Evolutionary conservation across 2,797 vertebrate genomes (phyloP).

Genomic region (Phyllotis vaccarum): DNA sequence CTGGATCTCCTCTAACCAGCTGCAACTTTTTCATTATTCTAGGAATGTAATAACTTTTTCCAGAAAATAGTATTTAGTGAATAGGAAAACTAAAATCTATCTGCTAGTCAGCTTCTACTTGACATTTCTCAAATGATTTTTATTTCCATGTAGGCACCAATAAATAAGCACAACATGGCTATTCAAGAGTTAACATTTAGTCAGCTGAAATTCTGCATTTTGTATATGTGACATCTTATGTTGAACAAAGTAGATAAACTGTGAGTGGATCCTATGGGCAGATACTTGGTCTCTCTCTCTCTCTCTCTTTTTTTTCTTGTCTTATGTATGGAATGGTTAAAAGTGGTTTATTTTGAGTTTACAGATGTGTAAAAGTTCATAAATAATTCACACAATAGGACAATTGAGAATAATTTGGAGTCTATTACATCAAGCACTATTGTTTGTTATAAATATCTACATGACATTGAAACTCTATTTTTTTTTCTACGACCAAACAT

Average conservation of each 20-base stretch:
- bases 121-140: neutral
- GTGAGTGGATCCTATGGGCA: neutral
- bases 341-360: conserved; percentile 71
- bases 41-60: neutral
- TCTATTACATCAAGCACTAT: conserved; percentile 73
- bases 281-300: neutral
- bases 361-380: conserved; percentile 80
- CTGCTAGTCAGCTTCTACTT: neutral
- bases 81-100: neutral
- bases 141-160: neutral
- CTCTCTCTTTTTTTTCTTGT: neutral
- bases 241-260: neutral
- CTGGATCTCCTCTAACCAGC: neutral
- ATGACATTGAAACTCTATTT: conserved; percentile 61
- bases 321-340: conserved; percentile 12
- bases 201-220: neutral
- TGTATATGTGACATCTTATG: neutral
- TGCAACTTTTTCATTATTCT: neutral
- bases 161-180: neutral
- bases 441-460: conserved; percentile 78
- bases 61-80: neutral
- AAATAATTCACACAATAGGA: conserved; percentile 82
- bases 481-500: conserved; percentile 40
- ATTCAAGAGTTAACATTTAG: neutral
- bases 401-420: conserved; percentile 75